phyloP scores from a whole-genome alignment of 1,140 invertebrate genomes.

The Euborellia annulipes region DNA sequence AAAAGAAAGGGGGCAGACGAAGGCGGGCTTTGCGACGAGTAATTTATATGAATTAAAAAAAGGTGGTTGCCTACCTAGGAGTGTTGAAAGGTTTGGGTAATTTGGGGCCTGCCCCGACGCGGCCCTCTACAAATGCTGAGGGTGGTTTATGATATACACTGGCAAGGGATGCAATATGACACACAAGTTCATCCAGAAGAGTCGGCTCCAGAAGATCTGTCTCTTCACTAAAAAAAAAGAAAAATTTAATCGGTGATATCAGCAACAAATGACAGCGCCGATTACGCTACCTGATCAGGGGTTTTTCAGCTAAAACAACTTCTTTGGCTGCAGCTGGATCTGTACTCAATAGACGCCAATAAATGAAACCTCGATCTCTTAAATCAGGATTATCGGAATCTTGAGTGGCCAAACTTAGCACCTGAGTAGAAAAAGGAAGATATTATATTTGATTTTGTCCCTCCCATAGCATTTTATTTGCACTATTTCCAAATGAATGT shows the following conservation, averaged over 20 bases:
- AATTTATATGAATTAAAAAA: too few species aligned
- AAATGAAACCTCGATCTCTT: slow-evolving; percentile 97
- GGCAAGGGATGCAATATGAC: slow-evolving; percentile 95
- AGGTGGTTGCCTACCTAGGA: too few species aligned
- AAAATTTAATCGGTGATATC: too few species aligned
- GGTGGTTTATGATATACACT: slow-evolving; percentile 99
- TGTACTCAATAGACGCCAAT: slow-evolving; percentile 95
- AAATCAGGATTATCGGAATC: slow-evolving; percentile 99
- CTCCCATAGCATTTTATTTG: too few species aligned
- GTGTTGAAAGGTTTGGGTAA: neutral
- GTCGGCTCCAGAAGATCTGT: slow-evolving; percentile 97
- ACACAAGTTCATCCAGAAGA: slow-evolving; percentile 93
- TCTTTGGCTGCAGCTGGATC: slow-evolving; percentile 98
- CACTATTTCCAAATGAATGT: too few species aligned
- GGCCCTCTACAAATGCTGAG: slow-evolving; percentile 92
- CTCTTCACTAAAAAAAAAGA: slow-evolving; percentile 61
- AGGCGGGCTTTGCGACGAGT: too few species aligned
- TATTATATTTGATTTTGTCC: too few species aligned
- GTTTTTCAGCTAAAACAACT: slow-evolving; percentile 98
- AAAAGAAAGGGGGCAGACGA: too few species aligned
- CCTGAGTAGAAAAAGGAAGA: slow-evolving; percentile 30
- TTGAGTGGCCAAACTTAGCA: slow-evolving; percentile 83
- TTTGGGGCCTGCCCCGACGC: slow-evolving; percentile 15
- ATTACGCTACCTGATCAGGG: slow-evolving; percentile 48
- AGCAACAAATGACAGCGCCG: too few species aligned